Conservation (phyloP, 2,888 invertebrate genomes). For the Hyposoter dolosus region DNA sequence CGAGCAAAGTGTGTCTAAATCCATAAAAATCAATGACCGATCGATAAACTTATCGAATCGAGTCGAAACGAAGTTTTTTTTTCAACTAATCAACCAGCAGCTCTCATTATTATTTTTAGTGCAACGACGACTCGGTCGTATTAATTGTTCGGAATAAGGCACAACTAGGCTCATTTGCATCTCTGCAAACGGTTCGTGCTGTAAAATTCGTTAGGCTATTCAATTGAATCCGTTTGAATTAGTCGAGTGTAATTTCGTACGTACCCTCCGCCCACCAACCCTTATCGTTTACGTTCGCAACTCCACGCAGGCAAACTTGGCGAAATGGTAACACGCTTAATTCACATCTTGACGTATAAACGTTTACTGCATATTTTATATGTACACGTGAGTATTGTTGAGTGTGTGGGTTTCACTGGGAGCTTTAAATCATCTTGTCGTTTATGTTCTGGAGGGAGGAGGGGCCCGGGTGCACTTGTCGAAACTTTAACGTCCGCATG, state of each 20-base stretch:
- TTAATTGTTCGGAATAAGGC: neutral
- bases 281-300: neutral
- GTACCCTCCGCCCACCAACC: neutral
- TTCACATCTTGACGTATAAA: conserved; percentile 48
- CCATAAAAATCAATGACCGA: neutral
- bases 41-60: neutral
- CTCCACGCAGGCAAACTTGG: conserved; percentile 32
- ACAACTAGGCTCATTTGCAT: neutral
- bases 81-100: neutral
- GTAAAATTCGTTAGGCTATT: conserved; percentile 29
- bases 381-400: conserved; percentile 4
- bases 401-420: conserved; percentile 24
- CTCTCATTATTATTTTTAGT: neutral
- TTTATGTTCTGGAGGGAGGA: conserved; percentile 43
- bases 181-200: neutral
- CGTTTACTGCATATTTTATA: conserved; percentile 13
- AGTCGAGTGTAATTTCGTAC: conserved; percentile 31
- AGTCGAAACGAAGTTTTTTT: neutral
- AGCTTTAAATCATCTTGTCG: conserved; percentile 64
- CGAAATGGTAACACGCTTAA: conserved; percentile 47
- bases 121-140: neutral
- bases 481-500: conserved; percentile 52
- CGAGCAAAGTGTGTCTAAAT: neutral
- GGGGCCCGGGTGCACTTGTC: conserved; percentile 42
- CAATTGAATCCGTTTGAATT: conserved; percentile 41